Percentiles rank a stretch among this genome's conserved stretches.
phyloP scores from a whole-genome alignment of 2,888 invertebrate species.

The Ochropleura plecta region DNA sequence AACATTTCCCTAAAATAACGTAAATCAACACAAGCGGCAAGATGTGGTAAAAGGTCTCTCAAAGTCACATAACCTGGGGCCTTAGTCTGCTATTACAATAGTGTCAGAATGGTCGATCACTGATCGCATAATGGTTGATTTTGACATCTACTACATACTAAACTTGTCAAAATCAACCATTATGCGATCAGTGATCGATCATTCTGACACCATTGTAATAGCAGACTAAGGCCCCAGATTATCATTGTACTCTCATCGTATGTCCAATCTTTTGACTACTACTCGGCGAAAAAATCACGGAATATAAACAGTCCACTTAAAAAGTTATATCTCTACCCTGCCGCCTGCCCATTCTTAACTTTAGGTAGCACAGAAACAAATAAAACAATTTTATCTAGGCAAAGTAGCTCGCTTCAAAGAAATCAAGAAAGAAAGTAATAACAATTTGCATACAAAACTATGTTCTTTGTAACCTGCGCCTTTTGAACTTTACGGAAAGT shows the following conservation, averaged over 20 bases:
- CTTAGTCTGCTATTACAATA: too few relatives aligned
- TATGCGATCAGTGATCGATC: too few relatives aligned
- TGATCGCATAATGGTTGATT: too few relatives aligned
- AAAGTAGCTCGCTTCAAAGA: slow-evolving; percentile 60
- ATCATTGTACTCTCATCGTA: slow-evolving; percentile 3
- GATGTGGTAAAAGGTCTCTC: too few relatives aligned
- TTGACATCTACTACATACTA: too few relatives aligned
- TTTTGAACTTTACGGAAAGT: slow-evolving; percentile 66
- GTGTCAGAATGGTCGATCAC: too few relatives aligned
- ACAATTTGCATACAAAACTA: slow-evolving; percentile 72
- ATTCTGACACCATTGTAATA: too few relatives aligned
- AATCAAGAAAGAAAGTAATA: slow-evolving; percentile 66
- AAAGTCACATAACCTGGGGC: slow-evolving; percentile 28
- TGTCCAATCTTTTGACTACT: slow-evolving; percentile 25
- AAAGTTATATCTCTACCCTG: slow-evolving; percentile 16
- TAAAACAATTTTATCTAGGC: slow-evolving; percentile 66
- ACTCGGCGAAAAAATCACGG: slow-evolving; percentile 10
- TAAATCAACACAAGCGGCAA: too few relatives aligned
- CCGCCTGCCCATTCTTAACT: slow-evolving; percentile 41
- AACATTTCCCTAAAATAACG: too few relatives aligned
- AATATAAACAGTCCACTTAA: slow-evolving; percentile 37
- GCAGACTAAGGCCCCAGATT: too few relatives aligned
- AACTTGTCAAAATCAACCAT: too few relatives aligned
- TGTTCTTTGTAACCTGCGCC: slow-evolving; percentile 70
- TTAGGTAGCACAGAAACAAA: slow-evolving; percentile 62